These are phyloP conservation scores for Tenualosa thibaudeaui DNA, from an alignment of 2,797 vertebrate species.

Conservation along the genomic window DNA sequence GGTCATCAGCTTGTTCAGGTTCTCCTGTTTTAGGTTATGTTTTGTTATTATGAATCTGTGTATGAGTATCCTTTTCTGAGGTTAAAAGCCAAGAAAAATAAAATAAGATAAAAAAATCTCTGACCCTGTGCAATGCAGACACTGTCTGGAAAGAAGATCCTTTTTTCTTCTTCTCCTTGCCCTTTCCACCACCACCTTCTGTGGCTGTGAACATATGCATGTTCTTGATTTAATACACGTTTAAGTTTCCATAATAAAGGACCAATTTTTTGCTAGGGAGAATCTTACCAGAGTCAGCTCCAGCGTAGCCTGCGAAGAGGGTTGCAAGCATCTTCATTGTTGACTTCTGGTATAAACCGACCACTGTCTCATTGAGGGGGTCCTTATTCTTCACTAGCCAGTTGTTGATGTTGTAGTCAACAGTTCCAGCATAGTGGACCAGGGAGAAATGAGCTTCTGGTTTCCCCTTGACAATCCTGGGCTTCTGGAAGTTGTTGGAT, in stretches of 20 bases:
- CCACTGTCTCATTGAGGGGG: constrained; percentile 75
- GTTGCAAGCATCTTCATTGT: constrained; percentile 68
- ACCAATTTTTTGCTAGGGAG: background rate
- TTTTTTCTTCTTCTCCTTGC: constrained; percentile 71
- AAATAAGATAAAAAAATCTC: background rate
- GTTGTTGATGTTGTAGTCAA: constrained; percentile 77
- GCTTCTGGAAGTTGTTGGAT: constrained; percentile 77
- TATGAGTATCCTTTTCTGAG: too few species aligned
- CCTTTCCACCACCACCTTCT: background rate
- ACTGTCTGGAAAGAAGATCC: constrained; percentile 80
- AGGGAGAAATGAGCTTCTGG: constrained; percentile 78
- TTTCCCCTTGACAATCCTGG: constrained; percentile 73
- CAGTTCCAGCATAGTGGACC: constrained; percentile 74
- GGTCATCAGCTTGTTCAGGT: constrained; percentile 82
- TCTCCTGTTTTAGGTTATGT: constrained; percentile 67
- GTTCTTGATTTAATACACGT: too few species aligned
- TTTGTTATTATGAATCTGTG: background rate
- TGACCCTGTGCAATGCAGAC: constrained; percentile 76
- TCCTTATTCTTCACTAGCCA: constrained; percentile 81
- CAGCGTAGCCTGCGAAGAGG: constrained; percentile 71
- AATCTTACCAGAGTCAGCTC: constrained; percentile 64
- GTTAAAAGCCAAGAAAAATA: background rate
- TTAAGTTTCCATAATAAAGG: too few species aligned
- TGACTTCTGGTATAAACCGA: constrained; percentile 76
- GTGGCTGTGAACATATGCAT: too few species aligned